Evolutionary conservation across 2,888 invertebrate genomes (phyloP), one percentile per base, ranked within the genome.

Genomic region (Smittia sp.): DNA sequence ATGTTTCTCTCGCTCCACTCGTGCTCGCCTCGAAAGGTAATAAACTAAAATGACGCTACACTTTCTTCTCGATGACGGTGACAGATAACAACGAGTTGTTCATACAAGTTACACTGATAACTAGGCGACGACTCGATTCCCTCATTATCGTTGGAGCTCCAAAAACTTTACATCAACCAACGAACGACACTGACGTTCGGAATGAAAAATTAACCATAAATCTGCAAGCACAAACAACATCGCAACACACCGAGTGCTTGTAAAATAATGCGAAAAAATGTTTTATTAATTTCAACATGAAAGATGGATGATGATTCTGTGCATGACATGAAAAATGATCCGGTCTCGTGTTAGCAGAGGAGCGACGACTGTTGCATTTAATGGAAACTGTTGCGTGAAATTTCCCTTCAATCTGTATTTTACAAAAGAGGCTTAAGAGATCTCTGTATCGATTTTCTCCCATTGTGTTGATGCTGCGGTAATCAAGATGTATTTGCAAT

Each of bases 261-360:
- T 54, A 58, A 70, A 70, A 70, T 58, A 70, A 70, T 58, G 38
- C 24, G 32, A 54, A 58, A 38, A 70, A 70, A 70, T 70, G 58
- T 70, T 70, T 70, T 70, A 70, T 70, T 70, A 70, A 70, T 70
- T 58, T 38, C 58, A 38, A 13, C 70, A 70, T 69, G 15, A 70
- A 70, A 70, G 58, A 70, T 70, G 70, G 22, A 70, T 70, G 70
- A 70, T 58, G 70, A 70, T 58, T 70, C 52, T 70, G 70, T 70
- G 70, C 70, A 70, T 70, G 70, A 70, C 70, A 70, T 70, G 70
- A 70, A 70, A 70, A 70, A 70, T 70, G 70, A 70, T 70, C n/a
- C 38, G 32, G 52, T 70, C 46, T 11, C 22, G 11, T n/a, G 54
- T n/a, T 9, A 66, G 13, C n/a, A n/a, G n/a, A n/a, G n/a, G n/a